Percentiles rank a stretch among this genome's conserved stretches.
These are phyloP conservation scores for Dasypolia templi DNA, from an alignment of 2,888 invertebrate species.

Conservation along the genomic window DNA sequence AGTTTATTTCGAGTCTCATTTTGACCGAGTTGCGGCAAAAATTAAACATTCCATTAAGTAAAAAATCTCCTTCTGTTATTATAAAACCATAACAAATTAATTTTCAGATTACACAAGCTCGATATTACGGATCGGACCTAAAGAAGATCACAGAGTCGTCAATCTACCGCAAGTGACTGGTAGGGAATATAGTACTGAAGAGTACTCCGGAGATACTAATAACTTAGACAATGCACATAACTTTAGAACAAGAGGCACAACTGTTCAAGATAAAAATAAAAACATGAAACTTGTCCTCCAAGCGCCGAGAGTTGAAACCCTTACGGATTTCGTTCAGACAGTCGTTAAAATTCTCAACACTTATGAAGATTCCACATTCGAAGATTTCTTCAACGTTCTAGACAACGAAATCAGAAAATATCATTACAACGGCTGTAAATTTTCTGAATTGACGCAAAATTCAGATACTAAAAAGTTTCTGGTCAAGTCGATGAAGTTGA, in stretches of 20 bases:
- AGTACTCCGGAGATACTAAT: neutral
- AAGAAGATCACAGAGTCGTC: neutral
- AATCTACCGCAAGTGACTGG: neutral
- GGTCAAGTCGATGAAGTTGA: slow-evolving; percentile 59
- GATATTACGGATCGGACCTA: neutral
- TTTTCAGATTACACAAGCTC: slow-evolving; percentile 11
- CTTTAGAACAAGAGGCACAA: neutral
- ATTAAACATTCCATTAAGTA: too few relatives aligned
- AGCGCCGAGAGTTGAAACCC: slow-evolving; percentile 35
- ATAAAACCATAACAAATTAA: neutral
- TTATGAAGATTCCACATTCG: slow-evolving; percentile 72
- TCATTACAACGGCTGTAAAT: slow-evolving; percentile 71
- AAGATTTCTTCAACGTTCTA: slow-evolving; percentile 66
- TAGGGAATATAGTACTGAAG: neutral
- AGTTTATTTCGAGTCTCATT: neutral
- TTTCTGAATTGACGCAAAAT: slow-evolving; percentile 70
- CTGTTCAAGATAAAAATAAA: neutral
- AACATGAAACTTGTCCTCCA: neutral
- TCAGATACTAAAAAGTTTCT: slow-evolving; percentile 64
- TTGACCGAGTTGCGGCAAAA: neutral
- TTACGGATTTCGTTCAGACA: slow-evolving; percentile 75
- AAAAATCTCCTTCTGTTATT: neutral
- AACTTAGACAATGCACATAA: neutral
- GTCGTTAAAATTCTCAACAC: slow-evolving; percentile 62
- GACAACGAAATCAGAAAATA: slow-evolving; percentile 73